Evolutionary conservation across 1,140 invertebrate species (phyloP), one percentile per base, ranked within the genome.

Genomic region (Trinorchestia longiramus): DNA sequence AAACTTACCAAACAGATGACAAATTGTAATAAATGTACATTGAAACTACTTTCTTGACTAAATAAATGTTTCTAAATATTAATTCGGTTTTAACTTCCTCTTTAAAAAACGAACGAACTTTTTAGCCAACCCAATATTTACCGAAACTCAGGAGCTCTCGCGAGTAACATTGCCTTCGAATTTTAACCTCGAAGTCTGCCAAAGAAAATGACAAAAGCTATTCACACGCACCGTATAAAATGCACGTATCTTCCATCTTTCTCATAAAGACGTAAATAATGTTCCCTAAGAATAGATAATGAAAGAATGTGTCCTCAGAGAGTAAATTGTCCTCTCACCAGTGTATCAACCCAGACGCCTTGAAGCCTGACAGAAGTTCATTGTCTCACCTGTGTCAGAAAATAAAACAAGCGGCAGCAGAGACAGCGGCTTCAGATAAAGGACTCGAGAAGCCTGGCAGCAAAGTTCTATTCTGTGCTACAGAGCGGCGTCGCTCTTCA

Each of bases 401-500:
- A 77, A n/a, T n/a, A 77, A 77, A 77, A 36, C 15, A 77, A 15
- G 28, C 62, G 62, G 62, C 62, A 77, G 28, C 15, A 15, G 62
- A 77, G 62, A 36, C 62, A 90, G 88, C 88, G 43, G 28, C 88
- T 15, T 42, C 23, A 90, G 88, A 90, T 90, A 90, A 42, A 43
- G 43, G 28, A 41, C n/a, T 42, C n/a, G 88, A 42, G 88, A 90
- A 90, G 88, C n/a, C 41, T 15, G 88, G 88, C n/a, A 43, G 88
- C 88, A 41, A 90, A 42, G 41, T 42, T 90, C 88, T 90, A 42
- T 90, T 90, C 88, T 90, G 88, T 90, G 88, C 88, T 90, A 90
- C 88, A 90, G 88, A 8, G 41, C 8, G 43, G 41, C 88, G 88
- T 15, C 88, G 88, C 41, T 90, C 88, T 42, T 90, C 88, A 43